phyloP scores from a whole-genome alignment of 2,888 invertebrate species.

The Cheilosia scutellata region DNA sequence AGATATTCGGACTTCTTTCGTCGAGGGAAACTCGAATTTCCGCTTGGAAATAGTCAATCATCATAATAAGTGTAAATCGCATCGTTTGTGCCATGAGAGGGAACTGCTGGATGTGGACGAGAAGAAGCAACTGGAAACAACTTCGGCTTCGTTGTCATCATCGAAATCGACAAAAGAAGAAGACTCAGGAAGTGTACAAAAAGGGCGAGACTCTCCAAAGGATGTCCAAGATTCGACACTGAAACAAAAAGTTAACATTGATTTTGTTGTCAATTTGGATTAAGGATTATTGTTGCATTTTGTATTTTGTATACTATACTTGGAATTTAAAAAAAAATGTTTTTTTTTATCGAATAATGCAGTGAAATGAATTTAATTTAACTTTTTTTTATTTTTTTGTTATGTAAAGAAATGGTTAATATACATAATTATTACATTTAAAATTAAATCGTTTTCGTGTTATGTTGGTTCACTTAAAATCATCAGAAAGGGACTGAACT shows the following conservation, averaged over 20 bases:
- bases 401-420: background rate
- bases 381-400: background rate
- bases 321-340: background rate
- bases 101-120: constrained; percentile 82
- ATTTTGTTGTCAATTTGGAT: constrained; percentile 63
- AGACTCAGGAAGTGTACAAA: constrained; percentile 13
- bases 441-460: too few species aligned
- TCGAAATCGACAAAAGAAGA: constrained; percentile 6
- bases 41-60: constrained; percentile 91
- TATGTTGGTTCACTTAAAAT: too few species aligned
- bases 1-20: constrained; percentile 91
- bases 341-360: background rate
- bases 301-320: background rate
- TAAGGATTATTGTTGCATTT: constrained; percentile 56
- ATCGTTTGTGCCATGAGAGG: constrained; percentile 87
- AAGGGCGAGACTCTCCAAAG: constrained; percentile 24
- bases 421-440: background rate
- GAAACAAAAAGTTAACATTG: constrained; percentile 42
- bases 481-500: too few species aligned
- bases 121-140: constrained; percentile 49
- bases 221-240: constrained; percentile 19
- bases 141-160: background rate
- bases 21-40: constrained; percentile 91
- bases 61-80: constrained; percentile 91
- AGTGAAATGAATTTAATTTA: background rate